A percentile compares a stretch with the other conserved stretches of the same genome.
These are phyloP conservation scores for Cynopterus sphinx DNA, from an alignment of 2,797 vertebrate species.

Conservation along the genomic window DNA sequence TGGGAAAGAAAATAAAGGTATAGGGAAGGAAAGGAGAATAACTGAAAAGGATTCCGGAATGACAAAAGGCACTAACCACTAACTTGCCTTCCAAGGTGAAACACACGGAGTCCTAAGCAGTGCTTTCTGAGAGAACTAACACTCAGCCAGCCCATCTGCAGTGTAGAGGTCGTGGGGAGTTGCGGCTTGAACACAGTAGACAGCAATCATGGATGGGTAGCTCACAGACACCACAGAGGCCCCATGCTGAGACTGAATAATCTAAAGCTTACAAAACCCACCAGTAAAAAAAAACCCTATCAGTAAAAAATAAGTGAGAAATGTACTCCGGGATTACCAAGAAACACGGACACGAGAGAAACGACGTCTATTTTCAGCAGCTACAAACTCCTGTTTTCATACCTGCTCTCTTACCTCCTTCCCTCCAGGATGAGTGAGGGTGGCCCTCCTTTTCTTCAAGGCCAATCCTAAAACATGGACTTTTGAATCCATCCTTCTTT, in stretches of 20 bases:
- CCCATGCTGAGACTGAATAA: neutral
- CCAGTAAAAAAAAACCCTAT: neutral
- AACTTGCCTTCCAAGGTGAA: neutral
- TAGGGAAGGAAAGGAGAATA: neutral
- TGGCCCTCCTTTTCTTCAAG: constrained; percentile 40
- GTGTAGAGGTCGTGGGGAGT: neutral
- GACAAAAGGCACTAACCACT: neutral
- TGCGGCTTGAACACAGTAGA: neutral
- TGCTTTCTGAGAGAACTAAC: neutral
- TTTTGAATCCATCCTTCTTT: constrained; percentile 29
- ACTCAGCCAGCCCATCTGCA: neutral
- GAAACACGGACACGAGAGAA: neutral
- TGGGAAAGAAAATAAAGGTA: neutral
- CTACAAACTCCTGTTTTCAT: neutral
- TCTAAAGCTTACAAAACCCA: neutral
- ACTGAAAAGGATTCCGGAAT: neutral
- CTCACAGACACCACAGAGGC: neutral
- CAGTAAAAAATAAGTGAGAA: neutral
- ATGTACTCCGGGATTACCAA: no score
- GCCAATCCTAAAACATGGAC: neutral
- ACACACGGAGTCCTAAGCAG: neutral
- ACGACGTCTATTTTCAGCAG: neutral
- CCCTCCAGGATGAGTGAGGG: neutral
- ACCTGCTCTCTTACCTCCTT: constrained; percentile 21
- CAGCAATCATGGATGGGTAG: neutral